Base-by-base conservation (phyloP, 2,888 invertebrate species). In the Cyaniris semiargus region DNA sequence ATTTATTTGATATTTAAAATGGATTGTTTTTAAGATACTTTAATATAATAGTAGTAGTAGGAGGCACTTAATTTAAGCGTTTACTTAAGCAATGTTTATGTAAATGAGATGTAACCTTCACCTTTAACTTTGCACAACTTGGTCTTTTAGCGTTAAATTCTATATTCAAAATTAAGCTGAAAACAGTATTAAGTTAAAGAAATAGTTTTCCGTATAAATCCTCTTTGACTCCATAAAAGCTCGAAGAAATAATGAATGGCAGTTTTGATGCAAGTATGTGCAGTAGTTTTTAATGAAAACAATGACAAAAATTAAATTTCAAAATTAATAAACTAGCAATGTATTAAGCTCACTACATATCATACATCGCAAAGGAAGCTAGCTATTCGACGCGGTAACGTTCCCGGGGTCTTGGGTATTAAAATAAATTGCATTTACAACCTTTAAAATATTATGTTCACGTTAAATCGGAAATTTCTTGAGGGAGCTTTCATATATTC, bases 401-500 rank as follows among this genome's bases (percentile, higher is more conserved):
- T 66, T 66, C 15, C 31, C 60, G 60, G 60, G 18, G 27, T 66
- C 66, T 60, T 10, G 27, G 27, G 48, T 53, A n/a, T 53, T 23
- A 74, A 53, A 23, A 53, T 53, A 74, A 74, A 74, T 74, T 74
- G 48, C 72, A 38, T 72, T 72, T 72, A 72, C 44, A 44, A 76
- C 27, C 75, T n/a, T 23, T 76, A 66, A 76, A 76, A 66, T 66
- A 66, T 66, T 66, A 66, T 48, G 48, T 48, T 56, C 70, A 56
- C 76, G 70, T 76, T 34, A 76, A 60, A 76, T 34, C 76, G 70
- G 38, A 56, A 75, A 70, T 44, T 18, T 56, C 77, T 77, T 70
- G 31, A 23, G 76, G 23, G 66, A 74, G 72, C 72, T 79, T 77
- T 78, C 76, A 78, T 82, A 83, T 81, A 82, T 83, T 79, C 79